Evolutionary conservation across 2,888 invertebrate genomes (phyloP).

Genomic region (Fabriciana adippe): DNA sequence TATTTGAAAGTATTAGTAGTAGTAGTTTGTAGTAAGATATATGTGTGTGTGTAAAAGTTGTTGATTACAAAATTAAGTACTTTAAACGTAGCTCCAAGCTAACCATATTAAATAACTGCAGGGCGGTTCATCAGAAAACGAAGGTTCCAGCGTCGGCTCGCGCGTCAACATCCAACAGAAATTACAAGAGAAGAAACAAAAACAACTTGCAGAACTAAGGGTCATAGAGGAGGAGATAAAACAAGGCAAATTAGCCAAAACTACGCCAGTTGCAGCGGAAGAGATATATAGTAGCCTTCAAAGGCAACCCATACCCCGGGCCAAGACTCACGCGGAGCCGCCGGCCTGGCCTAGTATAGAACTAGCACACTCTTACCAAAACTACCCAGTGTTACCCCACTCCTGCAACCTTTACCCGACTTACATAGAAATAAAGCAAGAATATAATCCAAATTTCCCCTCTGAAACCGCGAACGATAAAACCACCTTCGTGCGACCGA

Average conservation of each 20-base stretch:
- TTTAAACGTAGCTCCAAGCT: too few species aligned
- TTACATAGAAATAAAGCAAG: conserved; percentile 72
- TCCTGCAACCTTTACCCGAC: conserved; percentile 70
- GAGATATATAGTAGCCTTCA: conserved; percentile 80
- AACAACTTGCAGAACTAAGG: conserved; percentile 91
- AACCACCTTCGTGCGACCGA: conserved; percentile 53
- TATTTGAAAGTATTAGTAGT: too few species aligned
- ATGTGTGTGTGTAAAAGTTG: too few species aligned
- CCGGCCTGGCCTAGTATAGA: conserved; percentile 78
- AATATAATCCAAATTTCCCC: conserved; percentile 57
- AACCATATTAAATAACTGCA: conserved; percentile 42
- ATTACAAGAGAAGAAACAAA: conserved; percentile 93
- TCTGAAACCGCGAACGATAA: conserved; percentile 50
- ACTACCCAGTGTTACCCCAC: conserved; percentile 69
- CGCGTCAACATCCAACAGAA: conserved; percentile 93
- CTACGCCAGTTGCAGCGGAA: conserved; percentile 78
- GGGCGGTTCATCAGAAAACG: conserved; percentile 88
- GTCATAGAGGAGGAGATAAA: conserved; percentile 92
- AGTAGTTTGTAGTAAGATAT: too few species aligned
- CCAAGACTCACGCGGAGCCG: conserved; percentile 85
- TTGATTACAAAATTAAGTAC: too few species aligned
- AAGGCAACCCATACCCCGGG: conserved; percentile 86
- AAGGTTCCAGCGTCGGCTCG: conserved; percentile 87
- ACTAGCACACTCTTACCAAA: conserved; percentile 74
- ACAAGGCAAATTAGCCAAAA: conserved; percentile 87